A percentile compares a stretch with the other conserved stretches of the same genome.
Evolutionary conservation across 2,797 vertebrate species (phyloP).

Genomic region (Phyllotis vaccarum): DNA sequence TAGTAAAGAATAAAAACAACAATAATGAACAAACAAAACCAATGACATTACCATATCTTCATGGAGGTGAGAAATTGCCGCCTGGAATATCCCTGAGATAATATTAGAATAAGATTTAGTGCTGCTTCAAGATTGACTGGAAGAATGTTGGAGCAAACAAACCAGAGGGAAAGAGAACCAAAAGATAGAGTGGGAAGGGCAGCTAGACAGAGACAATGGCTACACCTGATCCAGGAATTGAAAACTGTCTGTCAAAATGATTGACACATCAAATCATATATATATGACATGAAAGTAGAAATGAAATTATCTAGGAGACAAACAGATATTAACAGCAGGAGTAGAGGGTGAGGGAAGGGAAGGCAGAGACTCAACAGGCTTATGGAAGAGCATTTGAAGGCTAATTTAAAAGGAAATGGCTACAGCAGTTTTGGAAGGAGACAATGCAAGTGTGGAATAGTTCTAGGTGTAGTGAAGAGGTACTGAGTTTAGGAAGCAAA

Average conservation of each 20-base stretch:
- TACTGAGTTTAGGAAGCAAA: background rate
- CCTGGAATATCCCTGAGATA: slow-evolving; percentile 8
- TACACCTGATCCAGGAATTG: background rate
- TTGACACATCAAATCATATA: background rate
- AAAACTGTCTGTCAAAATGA: background rate
- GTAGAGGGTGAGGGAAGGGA: too few relatives aligned
- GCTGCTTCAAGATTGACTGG: background rate
- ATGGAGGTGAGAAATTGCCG: background rate
- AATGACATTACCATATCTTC: background rate
- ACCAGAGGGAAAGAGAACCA: background rate
- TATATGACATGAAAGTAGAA: background rate
- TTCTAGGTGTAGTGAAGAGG: background rate
- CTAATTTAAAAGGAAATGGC: background rate
- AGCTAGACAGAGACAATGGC: background rate
- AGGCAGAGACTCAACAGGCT: background rate
- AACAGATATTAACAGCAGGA: background rate
- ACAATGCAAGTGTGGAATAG: background rate
- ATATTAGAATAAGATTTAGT: background rate
- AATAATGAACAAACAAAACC: too few relatives aligned
- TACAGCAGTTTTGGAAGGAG: slow-evolving; percentile 7
- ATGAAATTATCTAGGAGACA: background rate
- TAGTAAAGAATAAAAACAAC: too few relatives aligned
- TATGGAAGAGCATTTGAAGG: background rate
- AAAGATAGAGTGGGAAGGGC: background rate
- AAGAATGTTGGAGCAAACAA: slow-evolving; percentile 10